Evolutionary conservation across 2,113 vertebrate genomes (phyloP), one percentile per base, ranked within the genome.

Genomic region (Bubo bubo): DNA sequence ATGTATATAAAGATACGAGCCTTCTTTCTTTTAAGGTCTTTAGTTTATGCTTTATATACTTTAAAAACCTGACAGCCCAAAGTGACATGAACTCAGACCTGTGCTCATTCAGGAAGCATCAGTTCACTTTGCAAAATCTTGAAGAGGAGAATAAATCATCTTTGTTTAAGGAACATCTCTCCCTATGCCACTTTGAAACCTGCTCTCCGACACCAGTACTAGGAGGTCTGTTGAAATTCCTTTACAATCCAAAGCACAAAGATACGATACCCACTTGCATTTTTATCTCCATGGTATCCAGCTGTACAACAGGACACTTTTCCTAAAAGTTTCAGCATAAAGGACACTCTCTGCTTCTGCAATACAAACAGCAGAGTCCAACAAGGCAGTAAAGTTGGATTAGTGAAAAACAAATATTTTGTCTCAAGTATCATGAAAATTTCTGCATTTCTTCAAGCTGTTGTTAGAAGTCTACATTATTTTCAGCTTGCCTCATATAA

Each of bases 1-100:
- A 32, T 4, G 14, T 22, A n/a, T 30, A 12, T 34, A 23, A 23
- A 22, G 41, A 24, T 14, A 59, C 0, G 0, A 82, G 63, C 27
- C 68, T 45, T 52, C 68, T 80, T 35, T 63, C 43, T 86, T 88
- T 39, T 53, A n/a, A 86, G 35, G 12, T 30, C n/a, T 45, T 64
- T 27, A 20, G 32, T 39, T 41, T 53, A 62, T 16, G 23, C 30
- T 67, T 73, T 60, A 47, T 37, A 45, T 32, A 35, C 37, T 77
- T 55, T 18, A 59, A 62, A 86, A 77, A 14, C 3, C 10, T 52
- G 68, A 37, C 14, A 23, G n/a, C 50, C 17, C 41, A 1, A 75
- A 45, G 18, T 8, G 34, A 64, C 19, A 47, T 30, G 28, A 82
- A 43, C 24, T 56, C 70, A 87, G 41, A 66, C 32, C 41, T 50